Percentiles rank a stretch among this genome's conserved stretches.
phyloP scores from a whole-genome alignment of 2,113 vertebrate species.

The Passer domesticus region DNA sequence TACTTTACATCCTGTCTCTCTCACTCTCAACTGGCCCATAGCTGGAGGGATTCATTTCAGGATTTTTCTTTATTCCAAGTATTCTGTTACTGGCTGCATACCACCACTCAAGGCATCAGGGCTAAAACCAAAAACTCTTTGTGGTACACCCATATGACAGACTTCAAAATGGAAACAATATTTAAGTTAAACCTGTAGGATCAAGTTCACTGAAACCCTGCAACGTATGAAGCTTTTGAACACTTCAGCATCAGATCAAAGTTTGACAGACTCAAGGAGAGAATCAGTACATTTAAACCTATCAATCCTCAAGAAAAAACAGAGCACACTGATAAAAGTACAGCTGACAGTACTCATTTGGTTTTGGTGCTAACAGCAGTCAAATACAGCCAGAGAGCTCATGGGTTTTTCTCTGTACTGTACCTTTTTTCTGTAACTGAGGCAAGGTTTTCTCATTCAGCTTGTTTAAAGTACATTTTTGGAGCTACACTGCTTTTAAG shows the following conservation, averaged over 20 bases:
- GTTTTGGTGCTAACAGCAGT: not conserved
- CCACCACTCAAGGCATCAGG: constrained; percentile 56
- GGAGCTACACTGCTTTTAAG: not conserved
- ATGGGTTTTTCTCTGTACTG: not conserved
- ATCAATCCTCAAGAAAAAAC: not conserved
- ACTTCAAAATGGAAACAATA: constrained; percentile 79
- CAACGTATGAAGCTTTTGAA: constrained; percentile 70
- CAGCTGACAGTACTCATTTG: not conserved
- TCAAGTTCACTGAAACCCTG: constrained; percentile 71
- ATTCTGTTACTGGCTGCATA: constrained; percentile 78
- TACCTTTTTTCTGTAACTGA: not conserved
- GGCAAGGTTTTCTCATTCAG: not conserved
- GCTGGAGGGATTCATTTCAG: constrained; percentile 77
- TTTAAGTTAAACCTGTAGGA: constrained; percentile 78
- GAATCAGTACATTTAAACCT: not conserved
- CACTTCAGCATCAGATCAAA: constrained; percentile 58
- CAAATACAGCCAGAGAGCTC: not conserved
- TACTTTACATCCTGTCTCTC: constrained; percentile 78
- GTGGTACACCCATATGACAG: constrained; percentile 74
- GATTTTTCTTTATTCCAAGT: constrained; percentile 74
- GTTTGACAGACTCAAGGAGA: constrained; percentile 36
- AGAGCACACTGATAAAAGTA: not conserved
- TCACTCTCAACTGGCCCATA: constrained; percentile 64
- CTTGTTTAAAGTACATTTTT: not conserved
- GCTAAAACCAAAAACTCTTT: constrained; percentile 70